Conservation (phyloP, 1,140 invertebrate genomes). For the Polypedilum pembai region DNA sequence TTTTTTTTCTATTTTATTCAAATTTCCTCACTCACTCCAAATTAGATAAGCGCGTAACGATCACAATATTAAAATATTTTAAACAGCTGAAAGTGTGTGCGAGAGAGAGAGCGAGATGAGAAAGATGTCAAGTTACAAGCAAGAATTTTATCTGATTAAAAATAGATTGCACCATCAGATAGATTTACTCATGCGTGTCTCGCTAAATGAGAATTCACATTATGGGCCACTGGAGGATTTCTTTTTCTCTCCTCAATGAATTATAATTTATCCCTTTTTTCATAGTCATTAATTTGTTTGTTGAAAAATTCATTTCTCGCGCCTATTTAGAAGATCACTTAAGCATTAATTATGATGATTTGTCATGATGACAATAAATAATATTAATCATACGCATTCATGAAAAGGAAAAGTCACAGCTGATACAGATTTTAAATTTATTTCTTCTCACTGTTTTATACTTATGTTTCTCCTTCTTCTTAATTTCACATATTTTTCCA, state of each 20-base stretch:
- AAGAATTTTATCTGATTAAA: background rate
- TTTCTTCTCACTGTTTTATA: background rate
- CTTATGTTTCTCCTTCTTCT: background rate
- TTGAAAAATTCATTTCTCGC: background rate
- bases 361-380: slow-evolving; percentile 25
- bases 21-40: background rate
- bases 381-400: background rate
- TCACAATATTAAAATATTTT: slow-evolving; percentile 24
- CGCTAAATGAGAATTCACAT: background rate
- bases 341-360: slow-evolving; percentile 26
- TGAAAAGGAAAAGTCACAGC: background rate
- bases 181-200: slow-evolving; percentile 4
- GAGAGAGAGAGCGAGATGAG: too few relatives aligned
- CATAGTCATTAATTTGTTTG: slow-evolving; percentile 10
- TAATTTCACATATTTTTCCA: too few relatives aligned
- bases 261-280: slow-evolving; percentile 5
- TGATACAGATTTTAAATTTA: background rate
- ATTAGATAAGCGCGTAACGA: background rate
- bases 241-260: background rate
- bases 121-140: slow-evolving; percentile 21
- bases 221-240: slow-evolving; percentile 25
- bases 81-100: slow-evolving; percentile 20
- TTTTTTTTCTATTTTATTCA: background rate
- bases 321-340: background rate
- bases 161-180: slow-evolving; percentile 23